phyloP scores from a whole-genome alignment of 2,113 vertebrate species.

The Carettochelys insculpta region DNA sequence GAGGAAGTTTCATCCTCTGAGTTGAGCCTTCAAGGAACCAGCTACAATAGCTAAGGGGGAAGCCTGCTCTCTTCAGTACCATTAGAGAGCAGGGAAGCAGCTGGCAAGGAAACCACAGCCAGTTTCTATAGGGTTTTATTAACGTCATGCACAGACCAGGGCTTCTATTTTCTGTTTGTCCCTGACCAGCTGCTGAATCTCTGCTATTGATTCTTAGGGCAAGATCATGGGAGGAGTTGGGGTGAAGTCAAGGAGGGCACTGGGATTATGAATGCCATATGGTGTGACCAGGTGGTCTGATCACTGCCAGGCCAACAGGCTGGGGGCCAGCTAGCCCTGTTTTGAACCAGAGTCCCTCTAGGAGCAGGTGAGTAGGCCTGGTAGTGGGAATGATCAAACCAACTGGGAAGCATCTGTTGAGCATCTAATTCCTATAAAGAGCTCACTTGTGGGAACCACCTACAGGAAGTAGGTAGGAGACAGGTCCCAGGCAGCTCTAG shows the following conservation, averaged over 20 bases:
- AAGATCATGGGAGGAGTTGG: not conserved
- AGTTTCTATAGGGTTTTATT: conserved; percentile 33
- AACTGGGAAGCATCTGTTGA: not conserved
- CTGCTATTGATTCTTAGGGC: not conserved
- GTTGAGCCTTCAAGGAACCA: not conserved
- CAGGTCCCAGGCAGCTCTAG: not conserved
- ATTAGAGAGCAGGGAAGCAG: not conserved
- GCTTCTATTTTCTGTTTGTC: not conserved
- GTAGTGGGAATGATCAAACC: not conserved
- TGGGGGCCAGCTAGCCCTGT: not conserved
- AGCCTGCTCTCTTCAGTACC: not conserved
- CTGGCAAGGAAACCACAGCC: conserved; percentile 32
- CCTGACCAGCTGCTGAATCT: rapidly evolving
- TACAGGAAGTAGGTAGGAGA: not conserved
- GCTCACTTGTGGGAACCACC: not conserved
- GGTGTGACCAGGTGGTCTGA: rapidly evolving
- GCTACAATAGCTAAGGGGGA: not conserved
- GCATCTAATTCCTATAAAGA: not conserved
- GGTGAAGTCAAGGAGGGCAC: not conserved
- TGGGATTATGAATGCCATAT: not conserved
- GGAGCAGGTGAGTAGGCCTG: not conserved
- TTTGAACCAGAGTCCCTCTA: not conserved
- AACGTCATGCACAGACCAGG: not conserved
- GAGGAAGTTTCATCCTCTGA: not conserved
- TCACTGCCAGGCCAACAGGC: rapidly evolving